Percentiles rank a stretch among this genome's conserved stretches.
phyloP scores from a whole-genome alignment of 2,113 vertebrate species.

The Bothrops jararaca region DNA sequence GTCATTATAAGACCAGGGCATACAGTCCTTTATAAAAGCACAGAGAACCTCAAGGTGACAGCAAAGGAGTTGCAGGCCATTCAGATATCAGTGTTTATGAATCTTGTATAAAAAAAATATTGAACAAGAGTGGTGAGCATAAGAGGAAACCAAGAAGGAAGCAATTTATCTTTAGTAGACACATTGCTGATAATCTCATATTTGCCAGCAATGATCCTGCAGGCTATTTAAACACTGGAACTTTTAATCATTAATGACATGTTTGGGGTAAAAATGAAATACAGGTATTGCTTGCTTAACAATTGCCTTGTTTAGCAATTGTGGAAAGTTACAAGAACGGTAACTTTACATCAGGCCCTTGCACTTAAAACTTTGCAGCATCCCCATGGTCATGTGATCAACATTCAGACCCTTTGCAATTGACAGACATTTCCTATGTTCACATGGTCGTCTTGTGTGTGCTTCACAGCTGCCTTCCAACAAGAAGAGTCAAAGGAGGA shows the following conservation, averaged over 20 bases:
- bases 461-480: not conserved
- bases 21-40: not conserved
- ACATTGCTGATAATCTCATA: not conserved
- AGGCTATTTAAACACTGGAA: not conserved
- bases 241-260: not conserved
- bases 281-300: not conserved
- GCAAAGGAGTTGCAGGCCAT: not conserved
- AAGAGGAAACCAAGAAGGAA: not conserved
- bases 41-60: not conserved
- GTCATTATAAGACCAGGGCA: not conserved
- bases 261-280: not conserved
- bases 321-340: not conserved
- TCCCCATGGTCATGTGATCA: not conserved
- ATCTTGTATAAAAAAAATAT: not conserved
- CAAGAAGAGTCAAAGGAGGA: not conserved
- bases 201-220: not conserved
- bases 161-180: not conserved
- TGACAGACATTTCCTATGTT: rapidly evolving
- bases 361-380: not conserved
- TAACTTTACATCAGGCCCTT: not conserved
- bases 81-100: not conserved
- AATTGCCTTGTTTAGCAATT: not conserved
- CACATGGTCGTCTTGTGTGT: not conserved
- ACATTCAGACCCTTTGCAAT: not conserved
- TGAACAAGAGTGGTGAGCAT: not conserved